Conservation (phyloP, 2,797 vertebrate genomes). For the Pipistrellus kuhlii region DNA sequence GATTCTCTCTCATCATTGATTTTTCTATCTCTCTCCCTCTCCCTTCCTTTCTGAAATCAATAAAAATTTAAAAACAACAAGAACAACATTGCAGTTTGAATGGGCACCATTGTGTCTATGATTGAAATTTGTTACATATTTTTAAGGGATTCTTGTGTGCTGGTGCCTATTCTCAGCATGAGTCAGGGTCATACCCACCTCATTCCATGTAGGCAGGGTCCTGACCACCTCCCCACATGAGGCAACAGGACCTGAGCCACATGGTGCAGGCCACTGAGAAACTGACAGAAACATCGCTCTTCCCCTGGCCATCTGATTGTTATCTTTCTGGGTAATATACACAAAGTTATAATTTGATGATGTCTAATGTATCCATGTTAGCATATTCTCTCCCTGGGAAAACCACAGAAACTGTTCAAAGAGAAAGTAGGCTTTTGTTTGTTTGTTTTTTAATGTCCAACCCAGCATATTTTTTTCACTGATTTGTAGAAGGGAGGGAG, state of each 20-base stretch:
- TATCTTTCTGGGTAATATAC: neutral
- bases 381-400: neutral
- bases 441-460: no score
- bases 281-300: neutral
- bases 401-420: constrained; percentile 21
- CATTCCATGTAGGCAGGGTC: neutral
- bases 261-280: neutral
- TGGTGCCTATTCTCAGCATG: neutral
- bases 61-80: no score
- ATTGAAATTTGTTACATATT: neutral
- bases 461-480: no score
- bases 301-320: neutral
- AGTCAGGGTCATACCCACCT: neutral
- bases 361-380: neutral
- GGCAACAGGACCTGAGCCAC: neutral
- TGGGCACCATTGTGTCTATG: neutral
- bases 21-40: no score
- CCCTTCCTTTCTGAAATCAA: no score
- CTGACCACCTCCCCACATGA: neutral
- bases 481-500: no score
- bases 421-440: neutral
- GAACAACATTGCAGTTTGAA: constrained; percentile 1
- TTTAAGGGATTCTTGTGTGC: constrained; percentile 17
- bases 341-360: constrained; percentile 10
- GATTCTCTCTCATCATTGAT: no score